Conservation (phyloP, 2,888 invertebrate species). For the Nowickia ferox region DNA sequence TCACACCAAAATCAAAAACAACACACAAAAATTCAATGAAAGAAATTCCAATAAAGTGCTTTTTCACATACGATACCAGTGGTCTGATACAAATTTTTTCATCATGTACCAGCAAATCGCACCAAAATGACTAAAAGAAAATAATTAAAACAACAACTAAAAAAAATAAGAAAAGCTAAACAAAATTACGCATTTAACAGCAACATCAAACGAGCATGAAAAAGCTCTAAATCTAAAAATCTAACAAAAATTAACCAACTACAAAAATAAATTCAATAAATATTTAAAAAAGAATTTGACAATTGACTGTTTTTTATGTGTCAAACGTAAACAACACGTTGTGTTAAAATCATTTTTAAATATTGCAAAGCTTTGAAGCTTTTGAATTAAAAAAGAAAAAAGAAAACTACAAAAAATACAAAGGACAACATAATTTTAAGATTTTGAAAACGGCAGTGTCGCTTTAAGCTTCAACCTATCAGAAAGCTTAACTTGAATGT, state of each 20-base stretch:
- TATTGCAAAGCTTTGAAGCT: constrained; percentile 47
- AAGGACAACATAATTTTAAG: constrained; percentile 48
- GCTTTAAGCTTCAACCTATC: constrained; percentile 54
- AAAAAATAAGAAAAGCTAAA: constrained; percentile 35
- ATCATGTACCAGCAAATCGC: constrained; percentile 83
- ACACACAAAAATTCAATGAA: constrained; percentile 69
- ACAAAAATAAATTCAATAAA: neutral
- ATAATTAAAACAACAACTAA: constrained; percentile 14
- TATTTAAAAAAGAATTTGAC: constrained; percentile 69
- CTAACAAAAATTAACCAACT: constrained; percentile 31
- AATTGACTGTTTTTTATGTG: constrained; percentile 68
- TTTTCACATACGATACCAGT: constrained; percentile 84
- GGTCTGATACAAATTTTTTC: constrained; percentile 84
- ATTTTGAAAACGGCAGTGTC: constrained; percentile 58
- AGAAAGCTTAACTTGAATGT: constrained; percentile 32
- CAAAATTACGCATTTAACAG: constrained; percentile 47
- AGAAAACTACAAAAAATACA: constrained; percentile 10
- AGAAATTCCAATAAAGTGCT: constrained; percentile 79
- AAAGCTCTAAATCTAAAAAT: constrained; percentile 43
- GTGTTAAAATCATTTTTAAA: constrained; percentile 71
- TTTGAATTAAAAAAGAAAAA: neutral
- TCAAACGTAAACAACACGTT: constrained; percentile 74
- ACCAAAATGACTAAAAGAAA: constrained; percentile 73
- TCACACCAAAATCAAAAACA: constrained; percentile 12
- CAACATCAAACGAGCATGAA: neutral